Conservation (phyloP, 2,113 vertebrate species). For the Himantopus leucocephalus region DNA sequence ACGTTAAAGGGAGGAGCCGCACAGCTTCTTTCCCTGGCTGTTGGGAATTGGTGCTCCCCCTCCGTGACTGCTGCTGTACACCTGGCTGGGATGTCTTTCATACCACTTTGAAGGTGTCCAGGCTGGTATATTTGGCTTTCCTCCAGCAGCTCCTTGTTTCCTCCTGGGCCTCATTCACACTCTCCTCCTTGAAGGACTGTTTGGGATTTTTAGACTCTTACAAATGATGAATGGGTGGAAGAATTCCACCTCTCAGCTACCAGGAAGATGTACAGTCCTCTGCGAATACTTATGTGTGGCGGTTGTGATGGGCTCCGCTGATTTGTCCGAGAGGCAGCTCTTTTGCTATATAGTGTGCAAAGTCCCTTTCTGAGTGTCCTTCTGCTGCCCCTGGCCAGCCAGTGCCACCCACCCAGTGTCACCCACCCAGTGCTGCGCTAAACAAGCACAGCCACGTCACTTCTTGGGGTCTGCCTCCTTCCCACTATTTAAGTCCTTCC, state of each 20-base stretch:
- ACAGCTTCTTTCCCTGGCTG: neutral
- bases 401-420: too few relatives aligned
- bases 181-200: constrained; percentile 60
- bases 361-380: neutral
- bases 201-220: constrained; percentile 45
- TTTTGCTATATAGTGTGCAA: neutral
- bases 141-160: constrained; percentile 46
- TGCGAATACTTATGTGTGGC: neutral
- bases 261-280: constrained; percentile 9
- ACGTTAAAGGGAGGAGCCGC: neutral
- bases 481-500: neutral
- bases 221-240: constrained; percentile 35
- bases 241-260: constrained; percentile 23
- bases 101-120: constrained; percentile 14
- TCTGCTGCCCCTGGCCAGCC: neutral
- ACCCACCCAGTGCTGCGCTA: neutral
- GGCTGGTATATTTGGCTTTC: constrained; percentile 28
- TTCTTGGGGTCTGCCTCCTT: neutral
- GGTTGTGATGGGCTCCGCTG: neutral
- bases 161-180: constrained; percentile 38
- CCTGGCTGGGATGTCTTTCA: constrained; percentile 31
- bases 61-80: neutral
- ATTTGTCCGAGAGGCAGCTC: neutral
- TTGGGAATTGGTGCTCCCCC: neutral
- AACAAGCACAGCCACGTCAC: fast-evolving